These are phyloP conservation scores for Heptranchias perlo DNA, from an alignment of 2,113 vertebrate genomes.

Conservation along the genomic window DNA sequence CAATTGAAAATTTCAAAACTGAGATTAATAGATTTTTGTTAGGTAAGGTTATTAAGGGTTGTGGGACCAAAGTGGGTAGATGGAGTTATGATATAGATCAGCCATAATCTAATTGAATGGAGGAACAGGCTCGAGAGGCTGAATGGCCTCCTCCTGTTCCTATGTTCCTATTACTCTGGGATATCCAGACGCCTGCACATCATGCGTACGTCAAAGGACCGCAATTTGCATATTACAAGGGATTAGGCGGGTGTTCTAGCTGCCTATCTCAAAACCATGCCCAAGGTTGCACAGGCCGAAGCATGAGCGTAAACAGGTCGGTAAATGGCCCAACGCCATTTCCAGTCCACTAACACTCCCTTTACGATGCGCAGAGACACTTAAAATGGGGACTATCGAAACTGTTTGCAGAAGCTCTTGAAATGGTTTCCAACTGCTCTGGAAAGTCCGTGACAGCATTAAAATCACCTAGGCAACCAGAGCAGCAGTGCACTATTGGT, in stretches of 20 bases:
- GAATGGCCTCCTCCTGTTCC: too few relatives aligned
- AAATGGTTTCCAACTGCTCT: not conserved
- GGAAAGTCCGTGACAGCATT: not conserved
- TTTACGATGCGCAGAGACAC: not conserved
- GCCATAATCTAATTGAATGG: too few relatives aligned
- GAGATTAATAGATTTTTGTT: too few relatives aligned
- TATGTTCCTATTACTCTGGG: too few relatives aligned
- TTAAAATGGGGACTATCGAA: not conserved
- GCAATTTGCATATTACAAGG: not conserved
- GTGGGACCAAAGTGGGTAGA: too few relatives aligned
- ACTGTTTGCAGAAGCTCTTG: not conserved
- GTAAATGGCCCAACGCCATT: not conserved
- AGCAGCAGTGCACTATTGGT: too few relatives aligned
- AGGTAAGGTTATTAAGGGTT: too few relatives aligned
- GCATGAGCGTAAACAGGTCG: not conserved
- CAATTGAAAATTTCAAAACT: too few relatives aligned
- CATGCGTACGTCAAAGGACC: not conserved
- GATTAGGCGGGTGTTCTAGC: too few relatives aligned
- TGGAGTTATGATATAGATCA: too few relatives aligned
- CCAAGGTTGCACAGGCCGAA: not conserved
- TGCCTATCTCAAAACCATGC: not conserved
- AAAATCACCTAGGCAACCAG: not conserved
- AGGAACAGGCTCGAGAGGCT: too few relatives aligned
- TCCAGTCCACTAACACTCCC: not conserved
- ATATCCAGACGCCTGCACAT: not conserved